Evolutionary conservation across 2,888 invertebrate genomes (phyloP), one percentile per base, ranked within the genome.

Genomic region (Andrena marginata): DNA sequence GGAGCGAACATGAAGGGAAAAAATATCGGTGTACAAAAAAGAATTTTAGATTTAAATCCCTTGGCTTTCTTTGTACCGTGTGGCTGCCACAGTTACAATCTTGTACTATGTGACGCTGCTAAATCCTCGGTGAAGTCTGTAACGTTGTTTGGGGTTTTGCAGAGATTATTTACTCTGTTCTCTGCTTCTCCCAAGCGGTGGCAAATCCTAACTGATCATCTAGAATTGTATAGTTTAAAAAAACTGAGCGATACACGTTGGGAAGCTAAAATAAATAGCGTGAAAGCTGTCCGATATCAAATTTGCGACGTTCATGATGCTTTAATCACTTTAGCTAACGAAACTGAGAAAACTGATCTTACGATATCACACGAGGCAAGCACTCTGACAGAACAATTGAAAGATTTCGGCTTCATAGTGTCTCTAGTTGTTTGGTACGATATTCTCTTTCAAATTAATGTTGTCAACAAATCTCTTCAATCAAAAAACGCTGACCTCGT

Each of bases 321-420:
- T 54, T 20, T 54, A 20, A 54, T 20, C 20, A 20, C n/a, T 54
- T 54, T 54, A 2, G 54, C 20, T 54, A 54, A 54, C 54, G 20
- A n/a, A 23, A 54, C 23, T 20, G 23, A 54, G 23, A 20, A 20
- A 20, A n/a, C n/a, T n/a, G 2, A 20, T n/a, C 20, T 54, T 54
- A 54, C 20, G 0, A 2, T 8, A n/a, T 54, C 20, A n/a, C 54
- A 54, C 20, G 54, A 54, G 20, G 20, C 20, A 54, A 51, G n/a
- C 20, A 51, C 51, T 20, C n/a, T 49, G 49, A n/a, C 49, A 49
- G 49, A 49, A 16, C 49, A 49, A 49, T 49, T 89, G 54, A 83
- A 85, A 86, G 77, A 89, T 84, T 90, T 90, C 79, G 82, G 86
- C 69, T 91, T 92, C 81, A 83, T 91, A 79, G 84, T 89, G 80